Evolutionary conservation across 2,113 vertebrate genomes (phyloP).

Genomic region (Camelus dromedarius): DNA sequence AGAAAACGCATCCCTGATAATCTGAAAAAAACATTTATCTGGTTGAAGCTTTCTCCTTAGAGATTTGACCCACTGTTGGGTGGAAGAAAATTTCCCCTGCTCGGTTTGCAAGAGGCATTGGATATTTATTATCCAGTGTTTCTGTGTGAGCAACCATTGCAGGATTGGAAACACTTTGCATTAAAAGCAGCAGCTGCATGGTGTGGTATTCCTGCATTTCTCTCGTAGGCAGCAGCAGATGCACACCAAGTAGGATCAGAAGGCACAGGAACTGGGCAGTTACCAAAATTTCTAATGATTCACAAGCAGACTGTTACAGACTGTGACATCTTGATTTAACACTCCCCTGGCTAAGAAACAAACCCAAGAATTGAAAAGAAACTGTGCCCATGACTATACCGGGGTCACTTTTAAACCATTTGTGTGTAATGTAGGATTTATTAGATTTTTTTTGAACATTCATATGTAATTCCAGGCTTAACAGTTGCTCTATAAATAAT

Average conservation of each 20-base stretch:
- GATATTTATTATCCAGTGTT: not conserved
- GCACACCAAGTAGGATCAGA: conserved; percentile 62
- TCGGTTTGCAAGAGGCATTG: not conserved
- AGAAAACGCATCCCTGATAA: conserved; percentile 12
- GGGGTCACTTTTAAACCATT: conserved; percentile 63
- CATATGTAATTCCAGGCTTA: conserved; percentile 67
- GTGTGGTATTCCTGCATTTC: not conserved
- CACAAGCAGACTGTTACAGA: conserved; percentile 62
- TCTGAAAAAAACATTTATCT: not conserved
- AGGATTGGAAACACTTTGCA: conserved; percentile 34
- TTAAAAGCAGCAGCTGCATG: conserved; percentile 25
- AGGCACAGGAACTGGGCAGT: conserved; percentile 54
- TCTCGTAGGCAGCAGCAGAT: conserved; percentile 47
- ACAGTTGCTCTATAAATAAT: conserved; percentile 73
- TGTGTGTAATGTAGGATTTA: conserved; percentile 70
- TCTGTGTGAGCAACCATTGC: not conserved
- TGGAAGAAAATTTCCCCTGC: conserved; percentile 7
- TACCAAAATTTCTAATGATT: conserved; percentile 73
- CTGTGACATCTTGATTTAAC: conserved; percentile 73
- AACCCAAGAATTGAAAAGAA: conserved; percentile 32
- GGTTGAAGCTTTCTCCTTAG: not conserved
- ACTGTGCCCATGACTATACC: not conserved
- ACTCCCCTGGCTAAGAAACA: conserved; percentile 49
- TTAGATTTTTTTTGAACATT: conserved; percentile 61
- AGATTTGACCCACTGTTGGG: not conserved